Conservation (phyloP, 2,888 invertebrate species). For the Eumerus sabulonum region DNA sequence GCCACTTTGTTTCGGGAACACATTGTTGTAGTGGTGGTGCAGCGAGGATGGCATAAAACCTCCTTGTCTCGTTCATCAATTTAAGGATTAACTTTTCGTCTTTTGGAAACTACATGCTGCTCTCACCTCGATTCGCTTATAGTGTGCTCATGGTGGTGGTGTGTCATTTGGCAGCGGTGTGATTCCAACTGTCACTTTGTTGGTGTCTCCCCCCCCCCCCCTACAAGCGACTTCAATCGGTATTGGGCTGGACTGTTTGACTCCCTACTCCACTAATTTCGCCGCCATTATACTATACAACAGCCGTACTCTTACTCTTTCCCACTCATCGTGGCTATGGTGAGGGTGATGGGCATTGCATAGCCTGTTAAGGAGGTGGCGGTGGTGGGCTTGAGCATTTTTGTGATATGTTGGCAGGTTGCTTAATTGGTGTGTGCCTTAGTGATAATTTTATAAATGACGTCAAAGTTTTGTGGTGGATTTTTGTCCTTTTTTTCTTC, state of each 20-base stretch:
- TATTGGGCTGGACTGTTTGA: slow-evolving; percentile 34
- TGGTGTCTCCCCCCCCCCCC: slow-evolving; percentile 21
- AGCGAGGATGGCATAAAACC: slow-evolving; percentile 15
- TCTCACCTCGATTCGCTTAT: slow-evolving; percentile 23
- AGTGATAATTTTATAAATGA: slow-evolving; percentile 79
- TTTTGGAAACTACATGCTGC: too few species aligned
- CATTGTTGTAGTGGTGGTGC: slow-evolving; percentile 7
- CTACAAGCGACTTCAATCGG: slow-evolving; percentile 26
- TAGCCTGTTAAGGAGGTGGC: not conserved
- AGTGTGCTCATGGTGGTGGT: slow-evolving; percentile 17
- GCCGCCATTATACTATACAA: slow-evolving; percentile 55
- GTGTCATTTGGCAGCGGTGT: slow-evolving; percentile 49
- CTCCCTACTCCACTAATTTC: slow-evolving; percentile 23
- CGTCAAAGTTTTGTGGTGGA: slow-evolving; percentile 72
- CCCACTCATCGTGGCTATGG: not conserved
- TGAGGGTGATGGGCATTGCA: not conserved
- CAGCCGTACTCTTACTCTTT: slow-evolving; percentile 35
- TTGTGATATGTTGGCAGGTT: slow-evolving; percentile 76
- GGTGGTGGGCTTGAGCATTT: slow-evolving; percentile 72
- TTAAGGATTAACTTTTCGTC: slow-evolving; percentile 58
- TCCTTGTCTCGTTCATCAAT: slow-evolving; percentile 61
- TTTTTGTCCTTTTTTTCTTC: slow-evolving; percentile 43
- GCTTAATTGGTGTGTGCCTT: slow-evolving; percentile 77
- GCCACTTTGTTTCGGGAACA: not conserved
- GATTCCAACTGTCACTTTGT: slow-evolving; percentile 49